Conservation (phyloP, 2,113 vertebrate species). For the Ondatra zibethicus region DNA sequence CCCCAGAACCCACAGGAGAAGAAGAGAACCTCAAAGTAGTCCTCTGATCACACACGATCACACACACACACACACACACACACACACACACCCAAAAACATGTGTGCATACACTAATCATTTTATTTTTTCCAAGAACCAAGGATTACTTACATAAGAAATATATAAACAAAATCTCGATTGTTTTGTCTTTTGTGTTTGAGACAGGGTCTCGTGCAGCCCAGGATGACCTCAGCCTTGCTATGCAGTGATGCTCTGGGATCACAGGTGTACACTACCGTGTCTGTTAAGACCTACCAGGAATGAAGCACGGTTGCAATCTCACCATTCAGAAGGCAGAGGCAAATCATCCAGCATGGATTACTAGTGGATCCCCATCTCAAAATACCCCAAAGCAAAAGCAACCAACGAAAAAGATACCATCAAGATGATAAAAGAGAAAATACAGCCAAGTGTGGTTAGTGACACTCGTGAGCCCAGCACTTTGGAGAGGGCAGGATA, state of each 20-base stretch:
- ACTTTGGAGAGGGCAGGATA: background rate
- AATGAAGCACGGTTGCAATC: too few species aligned
- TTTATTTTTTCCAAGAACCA: background rate
- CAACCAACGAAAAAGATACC: background rate
- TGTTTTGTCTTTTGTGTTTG: too few species aligned
- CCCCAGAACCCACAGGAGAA: background rate
- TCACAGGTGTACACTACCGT: background rate
- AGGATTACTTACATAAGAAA: background rate
- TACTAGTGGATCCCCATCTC: background rate
- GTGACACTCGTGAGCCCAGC: background rate
- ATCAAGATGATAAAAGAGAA: slow-evolving; percentile 20
- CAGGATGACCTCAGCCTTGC: background rate
- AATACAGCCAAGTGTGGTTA: background rate
- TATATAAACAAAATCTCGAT: too few species aligned
- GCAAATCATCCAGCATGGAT: too few species aligned
- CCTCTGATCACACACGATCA: background rate
- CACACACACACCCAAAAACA: background rate
- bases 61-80: background rate
- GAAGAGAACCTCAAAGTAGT: background rate
- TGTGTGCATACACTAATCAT: background rate
- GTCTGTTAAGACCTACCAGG: background rate
- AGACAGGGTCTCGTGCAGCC: background rate
- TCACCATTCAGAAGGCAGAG: background rate
- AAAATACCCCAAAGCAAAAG: background rate
- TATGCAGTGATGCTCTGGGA: background rate